Conservation (phyloP, 2,797 vertebrate genomes). For the Microctenopoma steveboyesi region DNA sequence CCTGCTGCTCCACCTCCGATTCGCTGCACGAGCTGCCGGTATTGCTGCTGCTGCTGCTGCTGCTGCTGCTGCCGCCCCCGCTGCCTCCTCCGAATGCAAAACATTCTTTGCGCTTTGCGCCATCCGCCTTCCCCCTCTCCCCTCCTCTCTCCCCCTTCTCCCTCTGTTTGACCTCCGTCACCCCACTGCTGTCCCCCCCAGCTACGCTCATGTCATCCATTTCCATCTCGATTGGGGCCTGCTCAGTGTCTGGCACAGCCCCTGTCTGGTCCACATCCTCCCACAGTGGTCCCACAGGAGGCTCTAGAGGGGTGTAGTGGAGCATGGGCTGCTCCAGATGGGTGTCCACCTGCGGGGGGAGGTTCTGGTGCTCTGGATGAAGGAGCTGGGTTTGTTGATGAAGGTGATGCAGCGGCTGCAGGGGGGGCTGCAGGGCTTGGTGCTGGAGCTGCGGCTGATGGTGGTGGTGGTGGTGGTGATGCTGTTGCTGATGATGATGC, state of each 20-base stretch:
- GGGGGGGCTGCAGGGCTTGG: conserved; percentile 63
- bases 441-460: conserved; percentile 50
- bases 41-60: conserved; percentile 32
- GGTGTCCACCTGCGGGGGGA: conserved; percentile 38
- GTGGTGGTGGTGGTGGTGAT: conserved; percentile 29
- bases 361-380: conserved; percentile 55
- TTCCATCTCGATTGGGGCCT: conserved; percentile 50
- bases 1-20: conserved; percentile 68
- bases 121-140: conserved; percentile 41
- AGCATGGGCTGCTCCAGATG: conserved; percentile 57
- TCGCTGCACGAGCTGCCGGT: conserved; percentile 70
- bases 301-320: conserved; percentile 69
- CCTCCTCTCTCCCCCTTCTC: conserved; percentile 43
- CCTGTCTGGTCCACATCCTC: conserved; percentile 59
- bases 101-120: conserved; percentile 60
- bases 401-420: conserved; percentile 67
- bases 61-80: conserved; percentile 4
- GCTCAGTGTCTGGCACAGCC: conserved; percentile 16
- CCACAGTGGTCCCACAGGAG: conserved; percentile 54
- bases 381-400: conserved; percentile 64
- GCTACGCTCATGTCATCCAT: background rate
- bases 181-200: conserved; percentile 8
- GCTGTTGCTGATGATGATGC: conserved; percentile 8
- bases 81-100: conserved; percentile 27
- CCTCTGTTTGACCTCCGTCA: conserved; percentile 44